Conservation (phyloP, 2,113 vertebrate species). For the Oncorhynchus kisutch region DNA sequence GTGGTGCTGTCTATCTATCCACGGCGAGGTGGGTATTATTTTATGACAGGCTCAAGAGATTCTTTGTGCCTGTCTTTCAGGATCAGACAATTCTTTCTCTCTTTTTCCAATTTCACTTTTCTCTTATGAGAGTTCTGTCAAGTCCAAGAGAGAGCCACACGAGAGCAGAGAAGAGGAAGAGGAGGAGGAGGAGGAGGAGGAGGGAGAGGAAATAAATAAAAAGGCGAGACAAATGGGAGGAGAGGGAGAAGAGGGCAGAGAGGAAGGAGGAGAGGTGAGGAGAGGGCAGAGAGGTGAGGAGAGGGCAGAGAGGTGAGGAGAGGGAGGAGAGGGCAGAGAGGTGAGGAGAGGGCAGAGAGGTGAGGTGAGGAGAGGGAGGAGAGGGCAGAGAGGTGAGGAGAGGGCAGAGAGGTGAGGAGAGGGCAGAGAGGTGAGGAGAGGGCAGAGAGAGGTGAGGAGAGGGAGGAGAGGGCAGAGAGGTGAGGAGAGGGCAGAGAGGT, state of each 20-base stretch:
- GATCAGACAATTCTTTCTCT: conserved; percentile 1
- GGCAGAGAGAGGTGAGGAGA: not conserved
- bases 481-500: not conserved
- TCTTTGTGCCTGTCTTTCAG: not conserved
- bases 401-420: too few relatives aligned
- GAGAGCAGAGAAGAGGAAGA: not conserved
- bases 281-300: not conserved
- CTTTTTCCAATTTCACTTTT: conserved; percentile 5
- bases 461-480: not conserved
- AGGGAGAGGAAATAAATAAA: too few relatives aligned
- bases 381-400: not conserved
- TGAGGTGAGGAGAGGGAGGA: not conserved
- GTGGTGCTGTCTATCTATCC: conserved; percentile 57
- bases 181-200: not conserved
- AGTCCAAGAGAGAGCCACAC: not conserved
- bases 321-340: not conserved
- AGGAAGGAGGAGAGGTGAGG: not conserved
- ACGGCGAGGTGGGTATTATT: not conserved
- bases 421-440: not conserved
- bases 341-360: too few relatives aligned
- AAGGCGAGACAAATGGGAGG: not conserved
- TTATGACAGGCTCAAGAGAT: not conserved
- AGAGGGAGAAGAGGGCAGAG: not conserved
- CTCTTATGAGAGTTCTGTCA: not conserved
- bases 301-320: too few relatives aligned